These are phyloP conservation scores for Mungos mungo DNA, from an alignment of 2,113 vertebrate genomes.

Conservation along the genomic window DNA sequence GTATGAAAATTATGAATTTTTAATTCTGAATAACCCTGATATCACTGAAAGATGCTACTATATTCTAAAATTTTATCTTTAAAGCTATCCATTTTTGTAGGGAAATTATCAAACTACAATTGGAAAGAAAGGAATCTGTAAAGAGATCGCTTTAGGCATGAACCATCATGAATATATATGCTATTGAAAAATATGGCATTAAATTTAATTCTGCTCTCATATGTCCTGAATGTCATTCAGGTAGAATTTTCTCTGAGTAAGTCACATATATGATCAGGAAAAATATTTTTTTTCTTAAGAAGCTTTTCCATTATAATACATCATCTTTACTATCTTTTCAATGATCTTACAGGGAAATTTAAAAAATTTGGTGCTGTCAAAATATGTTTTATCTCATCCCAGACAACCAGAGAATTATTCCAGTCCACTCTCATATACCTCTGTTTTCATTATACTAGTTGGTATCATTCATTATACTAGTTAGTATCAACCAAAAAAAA, in stretches of 20 bases:
- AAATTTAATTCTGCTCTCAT: not conserved
- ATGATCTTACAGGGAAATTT: not conserved
- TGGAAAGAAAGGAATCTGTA: not conserved
- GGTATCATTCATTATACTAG: not conserved
- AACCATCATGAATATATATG: not conserved
- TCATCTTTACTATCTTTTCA: not conserved
- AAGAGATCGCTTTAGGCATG: not conserved
- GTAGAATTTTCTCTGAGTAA: not conserved
- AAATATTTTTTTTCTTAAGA: not conserved
- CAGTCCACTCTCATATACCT: not conserved
- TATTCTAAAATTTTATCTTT: not conserved
- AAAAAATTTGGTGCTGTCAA: not conserved
- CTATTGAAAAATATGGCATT: not conserved
- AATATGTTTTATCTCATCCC: not conserved
- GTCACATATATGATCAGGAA: not conserved
- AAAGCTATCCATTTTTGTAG: not conserved
- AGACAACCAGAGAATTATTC: slow-evolving; percentile 1
- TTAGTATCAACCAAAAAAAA: not conserved
- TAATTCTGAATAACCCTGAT: not conserved
- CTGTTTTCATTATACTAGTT: not conserved
- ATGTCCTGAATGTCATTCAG: not conserved
- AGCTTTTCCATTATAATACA: not conserved
- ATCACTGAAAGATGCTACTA: not conserved
- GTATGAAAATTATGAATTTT: not conserved
- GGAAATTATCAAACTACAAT: not conserved